Conservation (phyloP, 2,888 invertebrate genomes). For the Melanostoma mellinum region DNA sequence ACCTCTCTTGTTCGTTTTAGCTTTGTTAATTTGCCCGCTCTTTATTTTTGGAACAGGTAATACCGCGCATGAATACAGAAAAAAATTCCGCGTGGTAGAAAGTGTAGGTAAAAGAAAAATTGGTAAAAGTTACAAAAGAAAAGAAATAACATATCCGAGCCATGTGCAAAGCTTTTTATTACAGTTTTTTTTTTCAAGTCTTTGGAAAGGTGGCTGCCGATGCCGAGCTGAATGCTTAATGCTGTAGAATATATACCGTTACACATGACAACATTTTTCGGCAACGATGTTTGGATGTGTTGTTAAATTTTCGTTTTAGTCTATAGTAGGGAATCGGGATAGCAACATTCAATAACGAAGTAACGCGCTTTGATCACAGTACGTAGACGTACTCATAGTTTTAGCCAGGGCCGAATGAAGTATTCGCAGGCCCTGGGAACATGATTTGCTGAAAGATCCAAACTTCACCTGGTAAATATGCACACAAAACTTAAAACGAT, state of each 20-base stretch:
- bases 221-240: constrained; percentile 31
- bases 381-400: too few relatives aligned
- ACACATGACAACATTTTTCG: constrained; percentile 54
- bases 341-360: too few relatives aligned
- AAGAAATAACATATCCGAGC: background rate
- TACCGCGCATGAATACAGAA: constrained; percentile 55
- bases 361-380: too few relatives aligned
- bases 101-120: constrained; percentile 19
- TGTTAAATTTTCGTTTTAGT: background rate
- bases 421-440: too few relatives aligned
- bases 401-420: too few relatives aligned
- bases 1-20: constrained; percentile 12
- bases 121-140: constrained; percentile 6
- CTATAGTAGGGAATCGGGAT: too few relatives aligned
- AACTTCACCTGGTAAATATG: too few relatives aligned
- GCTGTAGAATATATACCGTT: constrained; percentile 49
- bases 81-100: constrained; percentile 43
- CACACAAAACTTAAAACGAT: too few relatives aligned
- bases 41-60: constrained; percentile 59
- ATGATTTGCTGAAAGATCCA: too few relatives aligned
- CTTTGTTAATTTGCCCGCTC: constrained; percentile 30
- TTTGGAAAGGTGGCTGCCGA: constrained; percentile 18
- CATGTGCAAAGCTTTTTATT: constrained; percentile 28
- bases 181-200: constrained; percentile 7
- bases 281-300: constrained; percentile 28